Evolutionary conservation across 2,797 vertebrate species (phyloP), one percentile per base, ranked within the genome.

Genomic region (Antennarius maculatus): DNA sequence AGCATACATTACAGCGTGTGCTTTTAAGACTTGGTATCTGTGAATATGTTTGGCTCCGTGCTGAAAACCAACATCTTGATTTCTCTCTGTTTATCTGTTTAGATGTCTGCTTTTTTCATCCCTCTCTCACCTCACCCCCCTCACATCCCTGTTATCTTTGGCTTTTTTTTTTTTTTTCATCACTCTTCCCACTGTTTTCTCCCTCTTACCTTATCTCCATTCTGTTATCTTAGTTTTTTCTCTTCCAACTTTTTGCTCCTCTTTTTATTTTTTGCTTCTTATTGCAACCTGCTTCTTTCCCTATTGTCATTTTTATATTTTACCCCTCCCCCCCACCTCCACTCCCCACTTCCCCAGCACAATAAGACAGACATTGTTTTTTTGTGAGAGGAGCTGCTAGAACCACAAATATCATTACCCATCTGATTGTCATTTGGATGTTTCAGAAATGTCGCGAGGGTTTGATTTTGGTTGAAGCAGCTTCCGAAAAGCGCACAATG

Each of bases 381-480:
- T 71, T 62, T 42, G 18, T 78, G 82, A 83, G 80, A 79, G 76
- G 53, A 76, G 71, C 51, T 3, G 56, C 79, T 80, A 60, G 58
- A 74, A 77, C 82, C 67, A 75, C 63, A 85, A 90, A 83, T 85
- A 84, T 83, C 70, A 86, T 87, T 74, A 84, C 71, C 62, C 58
- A 29, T 76, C 61, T 76, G 72, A 87, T 80, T 85, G 81, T 83
- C 75, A 82, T 87, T 83, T 76, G 58, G 71, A 68, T 77, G 72
- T 88, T 81, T 83, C 64, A 62, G 69, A 80, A 76, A 69, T 72
- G 69, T 59, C 57, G 53, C 69, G 53, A 47, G 16, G 60, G 66
- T 48, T 52, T 42, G 15, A 42, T 62, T 50, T 28, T 47, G 39
- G 48, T 71, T 79, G 68, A 63, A 77, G 15, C 10, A 11, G 7